Conservation (phyloP, 2,113 vertebrate genomes). For the Anthoscopus minutus region DNA sequence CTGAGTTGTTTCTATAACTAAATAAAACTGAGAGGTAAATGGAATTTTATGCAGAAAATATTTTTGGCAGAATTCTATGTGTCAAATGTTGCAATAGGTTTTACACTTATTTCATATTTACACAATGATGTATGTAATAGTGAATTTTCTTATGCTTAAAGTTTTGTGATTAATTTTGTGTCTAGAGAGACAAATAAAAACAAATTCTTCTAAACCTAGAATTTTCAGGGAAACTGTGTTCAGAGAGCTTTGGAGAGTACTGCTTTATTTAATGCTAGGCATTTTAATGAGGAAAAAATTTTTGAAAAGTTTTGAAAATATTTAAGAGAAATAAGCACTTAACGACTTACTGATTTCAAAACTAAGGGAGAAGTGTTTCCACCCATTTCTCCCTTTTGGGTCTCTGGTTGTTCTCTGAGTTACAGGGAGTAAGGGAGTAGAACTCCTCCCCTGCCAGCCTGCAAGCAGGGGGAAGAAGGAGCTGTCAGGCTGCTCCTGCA, state of each 20-base stretch:
- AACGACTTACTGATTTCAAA: background rate
- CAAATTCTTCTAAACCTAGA: background rate
- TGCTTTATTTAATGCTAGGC: background rate
- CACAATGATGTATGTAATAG: background rate
- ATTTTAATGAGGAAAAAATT: background rate
- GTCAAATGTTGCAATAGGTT: background rate
- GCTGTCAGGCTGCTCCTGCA: too few relatives aligned
- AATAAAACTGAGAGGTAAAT: background rate
- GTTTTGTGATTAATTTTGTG: background rate
- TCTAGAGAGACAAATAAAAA: background rate
- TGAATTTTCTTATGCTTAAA: background rate
- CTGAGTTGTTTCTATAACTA: background rate
- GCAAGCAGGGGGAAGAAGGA: background rate
- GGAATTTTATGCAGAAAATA: background rate
- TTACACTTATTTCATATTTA: background rate
- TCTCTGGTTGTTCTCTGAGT: background rate
- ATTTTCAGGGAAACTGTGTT: background rate
- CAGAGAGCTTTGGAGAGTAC: background rate
- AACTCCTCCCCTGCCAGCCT: background rate
- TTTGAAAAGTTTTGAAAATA: background rate
- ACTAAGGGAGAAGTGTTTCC: background rate
- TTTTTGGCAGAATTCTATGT: background rate
- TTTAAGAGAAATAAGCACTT: background rate
- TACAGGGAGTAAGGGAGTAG: rapidly evolving
- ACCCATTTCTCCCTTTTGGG: background rate